A percentile compares a stretch with the other conserved stretches of the same genome.
Evolutionary conservation across 2,113 vertebrate species (phyloP).

Genomic region (Picathartes gymnocephalus): DNA sequence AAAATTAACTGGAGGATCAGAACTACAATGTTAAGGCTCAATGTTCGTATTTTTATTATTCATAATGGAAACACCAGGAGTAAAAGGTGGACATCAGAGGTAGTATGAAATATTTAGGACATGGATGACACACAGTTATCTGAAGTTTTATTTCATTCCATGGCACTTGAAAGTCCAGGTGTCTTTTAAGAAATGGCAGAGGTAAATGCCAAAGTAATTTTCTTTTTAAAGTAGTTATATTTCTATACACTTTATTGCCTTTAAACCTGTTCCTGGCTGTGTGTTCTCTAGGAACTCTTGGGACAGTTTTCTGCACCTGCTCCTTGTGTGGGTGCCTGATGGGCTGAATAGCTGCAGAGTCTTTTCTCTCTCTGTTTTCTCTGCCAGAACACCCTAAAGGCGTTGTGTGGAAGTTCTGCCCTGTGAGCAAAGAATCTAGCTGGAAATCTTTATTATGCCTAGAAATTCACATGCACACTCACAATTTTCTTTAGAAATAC

Average conservation of each 20-base stretch:
- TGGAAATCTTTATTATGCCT: not conserved
- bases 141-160: not conserved
- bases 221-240: not conserved
- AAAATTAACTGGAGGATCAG: not conserved
- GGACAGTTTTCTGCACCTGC: not conserved
- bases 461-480: not conserved
- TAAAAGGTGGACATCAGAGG: not conserved
- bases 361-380: not conserved
- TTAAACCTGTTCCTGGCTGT: not conserved
- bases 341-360: not conserved
- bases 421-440: not conserved
- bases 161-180: not conserved
- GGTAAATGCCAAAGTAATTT: not conserved
- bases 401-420: not conserved
- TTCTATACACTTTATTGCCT: not conserved
- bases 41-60: not conserved
- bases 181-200: not conserved
- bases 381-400: not conserved
- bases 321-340: not conserved
- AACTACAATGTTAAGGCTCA: not conserved
- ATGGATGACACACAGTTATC: not conserved
- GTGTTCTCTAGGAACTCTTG: not conserved
- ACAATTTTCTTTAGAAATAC: not conserved
- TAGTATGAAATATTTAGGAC: not conserved
- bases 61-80: not conserved